Conservation (phyloP, 1,140 invertebrate genomes). For the Hypothenemus hampei region DNA sequence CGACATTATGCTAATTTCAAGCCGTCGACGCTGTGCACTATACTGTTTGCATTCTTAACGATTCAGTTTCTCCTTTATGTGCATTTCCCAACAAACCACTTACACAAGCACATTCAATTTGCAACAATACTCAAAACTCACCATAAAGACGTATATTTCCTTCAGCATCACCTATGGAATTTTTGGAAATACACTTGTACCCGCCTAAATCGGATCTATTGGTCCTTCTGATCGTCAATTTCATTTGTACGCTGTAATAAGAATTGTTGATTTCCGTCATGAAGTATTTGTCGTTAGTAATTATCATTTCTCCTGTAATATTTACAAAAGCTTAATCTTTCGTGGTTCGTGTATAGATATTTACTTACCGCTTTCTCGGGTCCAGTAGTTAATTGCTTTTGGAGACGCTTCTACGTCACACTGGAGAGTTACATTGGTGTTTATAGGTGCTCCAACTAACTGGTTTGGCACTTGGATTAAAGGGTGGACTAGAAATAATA, state of each 20-base stretch:
- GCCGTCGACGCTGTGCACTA: too few relatives aligned
- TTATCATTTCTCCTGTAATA: slow-evolving; percentile 77
- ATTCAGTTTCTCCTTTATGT: too few relatives aligned
- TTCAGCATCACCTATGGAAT: slow-evolving; percentile 83
- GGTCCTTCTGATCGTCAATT: slow-evolving; percentile 69
- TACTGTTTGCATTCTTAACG: too few relatives aligned
- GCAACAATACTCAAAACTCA: slow-evolving; percentile 51
- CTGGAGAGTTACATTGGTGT: slow-evolving; percentile 76
- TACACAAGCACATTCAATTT: too few relatives aligned
- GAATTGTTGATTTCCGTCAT: slow-evolving; percentile 69
- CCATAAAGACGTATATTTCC: slow-evolving; percentile 83
- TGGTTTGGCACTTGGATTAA: slow-evolving; percentile 80
- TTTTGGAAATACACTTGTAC: slow-evolving; percentile 90
- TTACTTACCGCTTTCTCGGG: slow-evolving; percentile 69
- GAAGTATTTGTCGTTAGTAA: slow-evolving; percentile 72
- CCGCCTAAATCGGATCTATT: slow-evolving; percentile 75
- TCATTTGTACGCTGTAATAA: slow-evolving; percentile 75
- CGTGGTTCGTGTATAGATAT: not conserved
- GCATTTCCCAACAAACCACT: too few relatives aligned
- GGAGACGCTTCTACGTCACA: slow-evolving; percentile 83
- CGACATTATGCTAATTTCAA: too few relatives aligned
- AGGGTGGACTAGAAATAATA: slow-evolving; percentile 72
- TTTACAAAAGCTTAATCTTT: slow-evolving; percentile 1
- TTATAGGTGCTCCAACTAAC: slow-evolving; percentile 73
- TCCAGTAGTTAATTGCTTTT: slow-evolving; percentile 85